Evolutionary conservation across 2,797 vertebrate species (phyloP), one percentile per base, ranked within the genome.

Genomic region (Arremon brunneinucha): DNA sequence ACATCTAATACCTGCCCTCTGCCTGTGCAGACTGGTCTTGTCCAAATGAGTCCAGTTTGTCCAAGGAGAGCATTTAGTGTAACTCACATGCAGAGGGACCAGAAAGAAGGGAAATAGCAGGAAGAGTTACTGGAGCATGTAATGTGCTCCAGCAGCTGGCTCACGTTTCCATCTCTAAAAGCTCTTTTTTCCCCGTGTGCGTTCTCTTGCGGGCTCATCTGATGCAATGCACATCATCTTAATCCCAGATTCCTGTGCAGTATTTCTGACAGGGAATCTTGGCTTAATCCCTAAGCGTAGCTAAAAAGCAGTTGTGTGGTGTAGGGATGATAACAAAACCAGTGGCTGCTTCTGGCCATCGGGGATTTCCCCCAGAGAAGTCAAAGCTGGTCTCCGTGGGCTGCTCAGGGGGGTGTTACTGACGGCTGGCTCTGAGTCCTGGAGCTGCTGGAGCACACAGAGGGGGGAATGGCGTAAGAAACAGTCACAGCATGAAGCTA

Each of bases 41-140:
- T 62, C 55, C 28, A 63, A 20, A 1, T 27, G 74, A 72, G 70
- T 46, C 39, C 55, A 12, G 0, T 69, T 78, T 79, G 50, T 35
- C 55, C 62, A 27, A 34, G 70, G 27, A 67, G 35, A 11, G 46
- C 8, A 3, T 20, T 44, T 18, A 37, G 17, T 46, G 1, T 9
- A 59, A 49, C 21, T 60, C 28, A 1, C 1, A 3, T 75, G 85
- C 86, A 28, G 75, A 79, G 44, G 37, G 64, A 67, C 34, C 41
- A 68, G 82, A 43, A 77, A 60, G 79, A 83, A 87, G 43, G 46
- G 57, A 59, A 87, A 49, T 7, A 56, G 49, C 89, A 78, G 72
- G 81, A 7, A 17, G 32, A 77, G 52, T 91, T 93, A 88, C 53
- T 90, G 83, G 96, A 75, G 94, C 87, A 3, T 90, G 89, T 86